These are phyloP conservation scores for Zosterops japonicus DNA, from an alignment of 2,113 vertebrate species.

Conservation along the genomic window DNA sequence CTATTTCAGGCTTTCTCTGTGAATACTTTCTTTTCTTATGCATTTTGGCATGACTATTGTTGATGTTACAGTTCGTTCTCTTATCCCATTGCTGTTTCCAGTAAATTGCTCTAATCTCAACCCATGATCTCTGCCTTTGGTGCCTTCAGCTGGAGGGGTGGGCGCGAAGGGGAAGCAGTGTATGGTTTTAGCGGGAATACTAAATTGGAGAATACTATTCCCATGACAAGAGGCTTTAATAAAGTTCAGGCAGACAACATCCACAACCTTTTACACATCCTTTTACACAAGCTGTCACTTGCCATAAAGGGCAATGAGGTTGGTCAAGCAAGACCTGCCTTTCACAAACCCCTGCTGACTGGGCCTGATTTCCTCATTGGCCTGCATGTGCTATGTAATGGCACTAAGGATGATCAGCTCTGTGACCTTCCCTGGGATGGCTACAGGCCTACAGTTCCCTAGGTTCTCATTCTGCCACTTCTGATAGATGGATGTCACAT, in stretches of 20 bases:
- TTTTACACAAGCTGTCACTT: no score
- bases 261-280: background rate
- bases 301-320: background rate
- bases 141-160: rapidly evolving
- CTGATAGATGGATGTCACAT: no score
- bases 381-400: background rate
- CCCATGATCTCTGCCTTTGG: background rate
- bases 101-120: background rate
- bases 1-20: background rate
- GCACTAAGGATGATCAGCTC: background rate
- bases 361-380: background rate
- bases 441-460: background rate
- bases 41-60: background rate
- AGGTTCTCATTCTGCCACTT: background rate
- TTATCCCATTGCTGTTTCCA: background rate
- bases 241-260: background rate
- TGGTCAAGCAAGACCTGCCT: background rate
- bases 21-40: background rate
- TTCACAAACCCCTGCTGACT: background rate
- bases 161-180: background rate
- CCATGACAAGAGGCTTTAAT: background rate
- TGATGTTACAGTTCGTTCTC: background rate
- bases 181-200: background rate
- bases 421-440: background rate
- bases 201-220: background rate